A percentile compares a stretch with the other conserved stretches of the same genome.
Evolutionary conservation across 2,888 invertebrate genomes (phyloP).

Genomic region (Xestia c-nigrum): DNA sequence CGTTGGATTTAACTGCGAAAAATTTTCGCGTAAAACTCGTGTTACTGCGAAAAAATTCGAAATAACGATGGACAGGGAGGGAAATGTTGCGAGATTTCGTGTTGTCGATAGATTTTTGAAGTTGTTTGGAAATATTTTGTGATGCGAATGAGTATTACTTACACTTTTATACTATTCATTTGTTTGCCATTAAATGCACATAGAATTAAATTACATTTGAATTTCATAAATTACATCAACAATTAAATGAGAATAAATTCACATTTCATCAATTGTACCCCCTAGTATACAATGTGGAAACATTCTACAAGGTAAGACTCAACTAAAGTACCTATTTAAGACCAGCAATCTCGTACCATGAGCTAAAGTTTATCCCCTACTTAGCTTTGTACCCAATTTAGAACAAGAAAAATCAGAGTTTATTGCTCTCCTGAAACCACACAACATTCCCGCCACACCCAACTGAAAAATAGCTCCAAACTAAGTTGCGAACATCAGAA

Average conservation of each 20-base stretch:
- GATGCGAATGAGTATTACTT: neutral
- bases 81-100: slow-evolving; percentile 6
- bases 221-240: too few species aligned
- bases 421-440: slow-evolving; percentile 8
- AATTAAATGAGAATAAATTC: too few species aligned
- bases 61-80: neutral
- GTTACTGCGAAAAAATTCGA: slow-evolving; percentile 19
- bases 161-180: neutral
- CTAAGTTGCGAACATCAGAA: slow-evolving; percentile 34
- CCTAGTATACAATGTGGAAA: neutral
- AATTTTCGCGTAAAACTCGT: slow-evolving; percentile 21
- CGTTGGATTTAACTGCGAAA: slow-evolving; percentile 40
- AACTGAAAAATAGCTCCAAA: slow-evolving; percentile 51
- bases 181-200: too few species aligned
- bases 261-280: too few species aligned
- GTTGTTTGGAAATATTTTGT: neutral
- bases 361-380: neutral
- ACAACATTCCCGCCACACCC: neutral
- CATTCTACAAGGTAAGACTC: neutral
- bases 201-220: too few species aligned
- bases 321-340: neutral
- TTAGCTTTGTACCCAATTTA: slow-evolving; percentile 10
- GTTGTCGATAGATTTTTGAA: neutral
- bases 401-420: slow-evolving; percentile 11
- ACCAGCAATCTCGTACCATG: too few species aligned